Base-by-base conservation (phyloP, 2,113 vertebrate species). In the Phrynosoma platyrhinos region DNA sequence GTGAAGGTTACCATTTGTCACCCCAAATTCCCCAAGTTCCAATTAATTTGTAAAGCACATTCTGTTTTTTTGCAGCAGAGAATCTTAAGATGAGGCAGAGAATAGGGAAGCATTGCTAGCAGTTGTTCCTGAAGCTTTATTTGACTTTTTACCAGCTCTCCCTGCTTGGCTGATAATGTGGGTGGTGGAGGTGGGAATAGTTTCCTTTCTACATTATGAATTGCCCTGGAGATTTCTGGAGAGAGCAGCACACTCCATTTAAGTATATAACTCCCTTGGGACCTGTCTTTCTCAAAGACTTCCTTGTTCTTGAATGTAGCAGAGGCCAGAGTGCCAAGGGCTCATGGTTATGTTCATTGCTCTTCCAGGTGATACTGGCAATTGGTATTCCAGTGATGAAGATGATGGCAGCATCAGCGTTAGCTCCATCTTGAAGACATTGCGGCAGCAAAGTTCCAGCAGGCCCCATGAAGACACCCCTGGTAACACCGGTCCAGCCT, bases 341-440 rank as follows among this genome's bases (percentile, higher is more conserved):
- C 32, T 85, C 72, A 0, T 72, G 0, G 0, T 12, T 9, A 1
- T 1, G 40, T 32, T 1, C 36, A 32, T 16, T 20, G 12, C 27
- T 53, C n/a, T 25, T 89, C 64, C 25, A 99, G 98, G 98, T 9
- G 98, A 99, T 90, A 96, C 98, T 0, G 98, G 98, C 6, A 99
- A 98, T 94, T 99, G 98, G 98, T 99, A 99, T 91, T 99, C 98
- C 2, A 99, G 98, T 3, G 98, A 99, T 0, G 98, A 99, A 53
- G 98, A 99, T 0, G 98, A 99, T 0, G 98, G 98, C 0, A 97
- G 98, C 0, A 97, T 98, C n/a, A 99, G 98, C 0, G 98, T 99
- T 85, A 98, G 98, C 4, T 99, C 98, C 72, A 99, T 99, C 30
- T 74, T 99, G 7, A 99, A 98, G 92, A 98, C 97, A 0, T 95